These are phyloP conservation scores for Kryptolebias ocellatus DNA, from an alignment of 2,797 vertebrate species.

Conservation along the genomic window DNA sequence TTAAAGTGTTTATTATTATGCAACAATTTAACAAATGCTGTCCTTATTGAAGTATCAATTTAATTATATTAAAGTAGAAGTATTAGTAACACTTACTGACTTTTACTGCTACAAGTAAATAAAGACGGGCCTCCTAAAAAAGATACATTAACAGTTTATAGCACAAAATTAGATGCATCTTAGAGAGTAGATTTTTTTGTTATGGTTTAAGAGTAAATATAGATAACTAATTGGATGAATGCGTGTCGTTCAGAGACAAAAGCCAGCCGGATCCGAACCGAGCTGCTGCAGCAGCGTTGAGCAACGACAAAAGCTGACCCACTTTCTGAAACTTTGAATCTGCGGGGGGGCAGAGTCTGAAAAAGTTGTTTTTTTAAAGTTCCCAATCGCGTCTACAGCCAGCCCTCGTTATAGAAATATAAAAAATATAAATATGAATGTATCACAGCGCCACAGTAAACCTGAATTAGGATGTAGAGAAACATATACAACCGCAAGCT, in stretches of 20 bases:
- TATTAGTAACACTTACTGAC: too few species aligned
- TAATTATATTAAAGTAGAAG: too few species aligned
- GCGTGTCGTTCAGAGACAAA: constrained; percentile 36
- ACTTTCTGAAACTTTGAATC: constrained; percentile 66
- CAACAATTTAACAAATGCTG: too few species aligned
- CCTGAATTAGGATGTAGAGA: neutral
- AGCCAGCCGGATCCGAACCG: neutral
- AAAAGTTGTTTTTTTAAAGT: constrained; percentile 38
- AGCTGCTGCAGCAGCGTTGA: constrained; percentile 1
- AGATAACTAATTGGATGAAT: neutral
- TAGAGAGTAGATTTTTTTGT: neutral
- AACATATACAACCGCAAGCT: neutral
- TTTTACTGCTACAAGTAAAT: too few species aligned
- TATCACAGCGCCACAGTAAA: neutral
- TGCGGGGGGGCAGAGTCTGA: constrained; percentile 59
- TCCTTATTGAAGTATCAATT: too few species aligned
- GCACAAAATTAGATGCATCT: too few species aligned
- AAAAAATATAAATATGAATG: too few species aligned
- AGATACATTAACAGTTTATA: too few species aligned
- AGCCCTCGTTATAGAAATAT: too few species aligned
- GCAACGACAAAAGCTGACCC: constrained; percentile 76
- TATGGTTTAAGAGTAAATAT: neutral
- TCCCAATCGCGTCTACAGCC: neutral
- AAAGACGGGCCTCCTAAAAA: too few species aligned
- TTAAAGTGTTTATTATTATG: too few species aligned